These are phyloP conservation scores for Sinohyriopsis cumingii DNA, from an alignment of 2,888 invertebrate genomes.

Conservation along the genomic window DNA sequence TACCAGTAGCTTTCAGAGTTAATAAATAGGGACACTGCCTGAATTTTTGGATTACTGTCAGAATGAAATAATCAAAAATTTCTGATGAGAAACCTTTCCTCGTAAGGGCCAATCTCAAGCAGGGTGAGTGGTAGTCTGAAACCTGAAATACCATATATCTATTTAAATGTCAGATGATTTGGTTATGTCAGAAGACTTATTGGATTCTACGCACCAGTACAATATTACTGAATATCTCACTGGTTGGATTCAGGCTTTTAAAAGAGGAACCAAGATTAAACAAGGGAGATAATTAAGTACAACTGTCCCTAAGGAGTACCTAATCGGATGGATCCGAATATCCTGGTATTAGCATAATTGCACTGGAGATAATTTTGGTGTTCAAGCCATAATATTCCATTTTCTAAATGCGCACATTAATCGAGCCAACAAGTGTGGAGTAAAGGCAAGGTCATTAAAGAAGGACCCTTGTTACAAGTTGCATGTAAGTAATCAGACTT, in stretches of 20 bases:
- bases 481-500: too few species aligned
- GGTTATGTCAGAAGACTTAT: conserved; percentile 13
- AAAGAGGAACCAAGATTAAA: conserved; percentile 5
- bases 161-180: conserved; percentile 7
- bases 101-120: conserved; percentile 22
- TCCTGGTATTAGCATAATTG: conserved; percentile 39
- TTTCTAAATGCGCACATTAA: conserved; percentile 29
- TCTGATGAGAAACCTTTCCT: conserved; percentile 39
- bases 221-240: conserved; percentile 8
- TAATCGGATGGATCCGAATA: conserved; percentile 28
- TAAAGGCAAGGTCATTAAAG: too few species aligned
- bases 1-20: conserved; percentile 42
- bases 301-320: conserved; percentile 17
- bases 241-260: conserved; percentile 7
- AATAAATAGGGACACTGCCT: conserved; percentile 48
- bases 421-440: not conserved
- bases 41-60: conserved; percentile 46
- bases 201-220: conserved; percentile 7
- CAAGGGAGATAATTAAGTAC: conserved; percentile 26
- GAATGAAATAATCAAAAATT: conserved; percentile 42
- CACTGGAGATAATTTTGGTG: conserved; percentile 31
- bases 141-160: conserved; percentile 3
- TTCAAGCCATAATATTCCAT: conserved; percentile 24
- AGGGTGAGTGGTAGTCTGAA: too few species aligned
- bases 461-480: too few species aligned